phyloP scores from a whole-genome alignment of 1,140 invertebrate species.

The Copidosoma floridanum region DNA sequence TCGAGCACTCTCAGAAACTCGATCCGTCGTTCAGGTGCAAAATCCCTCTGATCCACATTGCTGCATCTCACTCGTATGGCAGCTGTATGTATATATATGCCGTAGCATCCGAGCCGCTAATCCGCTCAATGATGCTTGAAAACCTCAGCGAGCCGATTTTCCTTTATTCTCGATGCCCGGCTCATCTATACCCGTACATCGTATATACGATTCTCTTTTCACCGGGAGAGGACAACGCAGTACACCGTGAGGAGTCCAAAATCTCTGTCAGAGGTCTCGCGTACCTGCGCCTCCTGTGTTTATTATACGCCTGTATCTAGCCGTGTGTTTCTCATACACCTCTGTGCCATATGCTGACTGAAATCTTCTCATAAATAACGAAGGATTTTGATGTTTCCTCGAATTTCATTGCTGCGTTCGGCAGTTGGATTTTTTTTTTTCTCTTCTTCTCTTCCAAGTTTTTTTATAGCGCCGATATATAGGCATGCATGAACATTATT shows the following conservation, averaged over 20 bases:
- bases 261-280: constrained; percentile 12
- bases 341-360: constrained; percentile 3
- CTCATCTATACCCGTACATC: no score
- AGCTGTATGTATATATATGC: no score
- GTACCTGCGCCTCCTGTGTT: no score
- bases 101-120: constrained; percentile 1
- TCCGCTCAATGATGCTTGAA: constrained; percentile 30
- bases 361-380: constrained; percentile 23
- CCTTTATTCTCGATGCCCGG: no score
- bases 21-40: constrained; percentile 26
- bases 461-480: not conserved
- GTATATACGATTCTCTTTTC: constrained; percentile 10
- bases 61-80: constrained; percentile 2
- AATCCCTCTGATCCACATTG: constrained; percentile 12
- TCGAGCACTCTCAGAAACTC: constrained; percentile 4
- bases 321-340: not conserved
- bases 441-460: not conserved
- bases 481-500: no score
- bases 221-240: no score
- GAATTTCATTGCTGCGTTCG: no score
- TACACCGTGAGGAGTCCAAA: no score
- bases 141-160: constrained; percentile 19
- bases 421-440: no score
- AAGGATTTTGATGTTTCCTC: not conserved
- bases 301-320: no score